Base-by-base conservation (phyloP, 1,140 invertebrate species). In the Stenopsyche tienmushanensis region DNA sequence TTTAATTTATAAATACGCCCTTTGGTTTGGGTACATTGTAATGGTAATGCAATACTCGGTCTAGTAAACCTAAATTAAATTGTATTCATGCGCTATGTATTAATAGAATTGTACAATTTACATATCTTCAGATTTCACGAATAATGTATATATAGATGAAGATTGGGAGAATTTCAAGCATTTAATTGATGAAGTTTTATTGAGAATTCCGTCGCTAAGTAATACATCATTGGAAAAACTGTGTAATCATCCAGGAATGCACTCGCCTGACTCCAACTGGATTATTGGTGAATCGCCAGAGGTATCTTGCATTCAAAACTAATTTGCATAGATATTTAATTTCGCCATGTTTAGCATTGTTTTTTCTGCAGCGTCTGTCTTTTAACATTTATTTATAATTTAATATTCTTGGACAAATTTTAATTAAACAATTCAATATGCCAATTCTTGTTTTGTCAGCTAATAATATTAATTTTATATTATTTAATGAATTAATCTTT, bases 131-230 rank as follows among this genome's bases (percentile, higher is more conserved):
- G 65, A 3, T 18, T 13, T 58, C 15, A 47, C 53, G 9, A 69
- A 47, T 66, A 44, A 86, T 49, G 80, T 88, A 26, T 83, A 85
- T 73, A 77, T 91, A 49, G 85, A 87, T 1, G 89, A 90, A 73
- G 93, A 97, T 77, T 98, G 96, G 95, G 96, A 98, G 80, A 93
- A 97, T 73, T 98, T 99, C 79, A 89, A 96, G 72, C 84, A 93
- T 47, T 79, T 97, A 49, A 78, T 98, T 1, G 89, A 96, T 73
- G 86, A 94, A 74, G 82, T 97, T 71, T 77, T 98, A 10, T 84
- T 90, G 55, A 84, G 96, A 21, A 85, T 97, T 63, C 95, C 97
- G 7, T 78, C 78, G 34, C 82, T 98, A 45, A 85, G 84, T 26
- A 80, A 88, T 54, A 86, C 90, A 23, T 79, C 85, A 9, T 78